Conservation (phyloP, 2,888 invertebrate species). For the Allophyes oxyacanthae region DNA sequence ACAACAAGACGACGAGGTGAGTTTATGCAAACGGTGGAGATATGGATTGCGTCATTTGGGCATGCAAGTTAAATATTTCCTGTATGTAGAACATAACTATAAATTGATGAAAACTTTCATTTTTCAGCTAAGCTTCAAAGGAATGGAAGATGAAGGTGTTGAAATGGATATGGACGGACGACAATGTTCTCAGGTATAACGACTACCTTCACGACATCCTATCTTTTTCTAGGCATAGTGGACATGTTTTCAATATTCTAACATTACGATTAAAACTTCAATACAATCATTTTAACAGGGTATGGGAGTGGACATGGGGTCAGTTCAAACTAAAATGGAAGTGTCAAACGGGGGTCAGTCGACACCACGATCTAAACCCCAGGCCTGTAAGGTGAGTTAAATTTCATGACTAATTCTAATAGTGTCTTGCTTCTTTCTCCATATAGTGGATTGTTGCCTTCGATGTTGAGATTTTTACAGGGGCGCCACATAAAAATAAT, state of each 20-base stretch:
- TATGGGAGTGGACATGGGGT: constrained; percentile 85
- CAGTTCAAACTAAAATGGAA: constrained; percentile 87
- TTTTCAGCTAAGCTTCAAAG: constrained; percentile 84
- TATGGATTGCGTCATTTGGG: no score
- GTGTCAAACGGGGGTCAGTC: constrained; percentile 78
- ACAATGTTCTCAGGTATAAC: constrained; percentile 83
- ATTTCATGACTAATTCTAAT: not conserved
- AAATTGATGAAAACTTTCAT: not conserved
- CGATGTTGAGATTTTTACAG: no score
- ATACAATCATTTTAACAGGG: constrained; percentile 68
- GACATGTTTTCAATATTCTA: constrained; percentile 4
- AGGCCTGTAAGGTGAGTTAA: constrained; percentile 91
- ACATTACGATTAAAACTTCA: constrained; percentile 33
- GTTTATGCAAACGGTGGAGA: constrained; percentile 3
- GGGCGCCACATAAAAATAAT: no score
- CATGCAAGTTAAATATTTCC: no score
- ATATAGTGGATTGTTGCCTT: no score
- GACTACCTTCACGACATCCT: not conserved
- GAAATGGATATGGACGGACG: constrained; percentile 86
- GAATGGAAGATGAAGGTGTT: constrained; percentile 87
- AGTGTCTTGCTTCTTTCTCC: no score
- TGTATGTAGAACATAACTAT: no score
- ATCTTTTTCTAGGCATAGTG: not conserved
- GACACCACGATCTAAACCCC: constrained; percentile 91
- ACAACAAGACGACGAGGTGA: constrained; percentile 85